Evolutionary conservation across 2,888 invertebrate species (phyloP).

Genomic region (Autographa gamma): DNA sequence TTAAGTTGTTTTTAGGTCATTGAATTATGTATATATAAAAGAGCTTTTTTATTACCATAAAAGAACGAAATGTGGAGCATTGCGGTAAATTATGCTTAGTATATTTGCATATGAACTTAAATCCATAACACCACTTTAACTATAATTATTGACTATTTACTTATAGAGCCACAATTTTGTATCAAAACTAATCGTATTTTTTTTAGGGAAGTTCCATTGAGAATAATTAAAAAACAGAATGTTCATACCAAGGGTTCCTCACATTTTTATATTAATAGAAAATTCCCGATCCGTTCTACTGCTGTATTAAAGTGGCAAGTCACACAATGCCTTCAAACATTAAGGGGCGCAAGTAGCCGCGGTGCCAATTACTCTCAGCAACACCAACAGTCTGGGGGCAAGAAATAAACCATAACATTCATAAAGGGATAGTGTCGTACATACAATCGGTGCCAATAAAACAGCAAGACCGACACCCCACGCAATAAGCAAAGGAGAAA

Average conservation of each 20-base stretch:
- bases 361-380: conserved; percentile 66
- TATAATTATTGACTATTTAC: too few species aligned
- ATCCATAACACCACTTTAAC: too few species aligned
- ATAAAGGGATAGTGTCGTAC: conserved; percentile 85
- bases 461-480: conserved; percentile 80
- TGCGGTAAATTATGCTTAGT: too few species aligned
- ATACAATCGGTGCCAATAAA: conserved; percentile 87
- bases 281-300: conserved; percentile 51
- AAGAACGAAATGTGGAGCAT: too few species aligned
- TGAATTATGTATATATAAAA: not conserved
- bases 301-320: conserved; percentile 54
- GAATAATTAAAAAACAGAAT: conserved; percentile 11
- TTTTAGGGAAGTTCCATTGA: conserved; percentile 1
- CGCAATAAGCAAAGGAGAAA: conserved; percentile 85
- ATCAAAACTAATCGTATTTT: not conserved
- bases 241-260: conserved; percentile 5
- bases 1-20: not conserved
- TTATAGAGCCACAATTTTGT: too few species aligned
- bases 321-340: conserved; percentile 48
- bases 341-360: conserved; percentile 60
- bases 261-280: conserved; percentile 43
- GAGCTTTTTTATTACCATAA: too few species aligned
- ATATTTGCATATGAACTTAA: too few species aligned
- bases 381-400: conserved; percentile 70
- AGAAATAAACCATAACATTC: conserved; percentile 82